These are phyloP conservation scores for Aspidiotus destructor DNA, from an alignment of 2,888 invertebrate species.

Conservation along the genomic window DNA sequence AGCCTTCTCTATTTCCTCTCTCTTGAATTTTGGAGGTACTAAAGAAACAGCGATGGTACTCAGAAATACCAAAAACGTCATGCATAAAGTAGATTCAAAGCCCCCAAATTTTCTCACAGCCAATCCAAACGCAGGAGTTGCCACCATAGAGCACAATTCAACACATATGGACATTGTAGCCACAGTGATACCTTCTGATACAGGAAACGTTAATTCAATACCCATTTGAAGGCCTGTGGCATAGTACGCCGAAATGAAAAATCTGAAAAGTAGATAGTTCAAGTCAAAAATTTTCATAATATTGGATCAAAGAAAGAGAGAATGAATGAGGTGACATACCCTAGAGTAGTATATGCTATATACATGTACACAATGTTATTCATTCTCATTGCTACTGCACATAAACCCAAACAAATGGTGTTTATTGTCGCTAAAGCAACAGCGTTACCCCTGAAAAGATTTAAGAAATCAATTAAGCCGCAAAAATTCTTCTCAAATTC, in stretches of 20 bases:
- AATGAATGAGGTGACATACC: conserved; percentile 1
- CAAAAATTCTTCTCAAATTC: no score
- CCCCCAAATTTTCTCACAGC: neutral
- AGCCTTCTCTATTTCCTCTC: conserved; percentile 15
- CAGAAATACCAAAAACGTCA: neutral
- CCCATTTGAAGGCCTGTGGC: conserved; percentile 15
- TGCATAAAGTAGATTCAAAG: neutral
- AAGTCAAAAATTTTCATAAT: no score
- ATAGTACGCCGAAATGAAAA: conserved; percentile 15
- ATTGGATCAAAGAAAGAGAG: no score
- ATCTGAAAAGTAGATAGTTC: no score
- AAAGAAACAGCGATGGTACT: neutral
- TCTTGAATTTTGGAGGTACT: conserved; percentile 14
- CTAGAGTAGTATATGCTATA: neutral
- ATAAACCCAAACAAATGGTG: neutral
- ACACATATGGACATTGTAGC: conserved; percentile 2
- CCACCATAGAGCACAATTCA: neutral
- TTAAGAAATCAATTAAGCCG: neutral
- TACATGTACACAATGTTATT: conserved; percentile 13
- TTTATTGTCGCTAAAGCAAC: neutral
- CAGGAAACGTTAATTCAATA: conserved; percentile 22
- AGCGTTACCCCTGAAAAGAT: neutral
- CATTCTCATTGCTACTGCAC: conserved; percentile 5
- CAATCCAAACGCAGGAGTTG: neutral
- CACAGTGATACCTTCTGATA: conserved; percentile 14